Conservation (phyloP, 2,888 invertebrate genomes). For the Cataglyphis rosenhaueri region DNA sequence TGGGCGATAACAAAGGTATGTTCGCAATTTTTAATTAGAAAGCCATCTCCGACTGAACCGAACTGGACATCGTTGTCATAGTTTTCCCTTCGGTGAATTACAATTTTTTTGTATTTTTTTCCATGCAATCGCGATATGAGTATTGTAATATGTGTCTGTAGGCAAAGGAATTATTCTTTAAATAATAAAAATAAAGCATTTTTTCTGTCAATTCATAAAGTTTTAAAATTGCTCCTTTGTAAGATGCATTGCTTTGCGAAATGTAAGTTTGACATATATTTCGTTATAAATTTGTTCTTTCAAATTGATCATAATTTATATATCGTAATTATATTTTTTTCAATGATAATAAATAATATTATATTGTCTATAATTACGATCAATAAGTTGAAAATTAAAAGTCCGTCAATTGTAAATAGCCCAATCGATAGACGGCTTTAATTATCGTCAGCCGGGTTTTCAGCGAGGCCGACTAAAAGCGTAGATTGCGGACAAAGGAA, state of each 20-base stretch:
- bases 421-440: conserved; percentile 28
- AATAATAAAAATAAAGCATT: background rate
- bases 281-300: background rate
- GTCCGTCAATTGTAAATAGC: background rate
- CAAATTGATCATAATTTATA: background rate
- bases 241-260: background rate
- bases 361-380: background rate
- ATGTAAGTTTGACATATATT: background rate
- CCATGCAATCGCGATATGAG: conserved; percentile 38
- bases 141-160: background rate
- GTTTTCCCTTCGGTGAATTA: conserved; percentile 8
- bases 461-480: conserved; percentile 14
- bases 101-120: conserved; percentile 51
- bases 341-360: background rate
- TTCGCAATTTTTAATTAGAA: conserved; percentile 71
- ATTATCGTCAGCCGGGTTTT: conserved; percentile 18
- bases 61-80: conserved; percentile 47
- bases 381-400: conserved; percentile 11
- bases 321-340: background rate
- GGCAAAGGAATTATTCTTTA: background rate
- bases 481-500: conserved; percentile 51
- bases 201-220: background rate
- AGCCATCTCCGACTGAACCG: conserved; percentile 48
- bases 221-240: background rate
- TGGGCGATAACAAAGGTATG: conserved; percentile 58